Percentiles rank a stretch among this genome's conserved stretches.
Evolutionary conservation across 2,888 invertebrate genomes (phyloP).

Genomic region (Pelosia muscerda): DNA sequence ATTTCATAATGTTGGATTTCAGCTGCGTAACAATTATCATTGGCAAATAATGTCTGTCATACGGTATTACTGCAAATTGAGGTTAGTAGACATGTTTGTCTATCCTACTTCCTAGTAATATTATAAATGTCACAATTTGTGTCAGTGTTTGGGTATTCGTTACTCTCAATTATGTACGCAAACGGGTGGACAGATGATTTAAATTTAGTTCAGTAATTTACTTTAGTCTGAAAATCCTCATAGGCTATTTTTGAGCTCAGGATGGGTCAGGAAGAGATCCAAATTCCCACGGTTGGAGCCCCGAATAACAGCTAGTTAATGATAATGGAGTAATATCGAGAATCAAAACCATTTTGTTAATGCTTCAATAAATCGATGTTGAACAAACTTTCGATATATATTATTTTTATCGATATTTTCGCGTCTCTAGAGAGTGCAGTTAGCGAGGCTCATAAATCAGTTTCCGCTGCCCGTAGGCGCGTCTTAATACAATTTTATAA

Average conservation of each 20-base stretch:
- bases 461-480: conserved; percentile 70
- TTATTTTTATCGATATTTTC: conserved; percentile 20
- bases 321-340: neutral
- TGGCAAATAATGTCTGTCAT: conserved; percentile 51
- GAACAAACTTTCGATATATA: conserved; percentile 12
- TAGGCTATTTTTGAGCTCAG: too few relatives aligned
- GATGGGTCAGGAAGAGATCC: too few relatives aligned
- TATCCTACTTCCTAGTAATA: too few relatives aligned
- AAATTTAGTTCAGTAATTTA: too few relatives aligned
- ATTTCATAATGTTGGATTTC: conserved; percentile 42
- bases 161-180: too few relatives aligned
- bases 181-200: neutral
- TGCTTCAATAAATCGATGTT: neutral
- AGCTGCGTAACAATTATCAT: conserved; percentile 48
- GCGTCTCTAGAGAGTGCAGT: conserved; percentile 70
- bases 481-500: conserved; percentile 82
- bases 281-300: too few relatives aligned
- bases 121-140: too few relatives aligned
- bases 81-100: conserved; percentile 16
- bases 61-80: conserved; percentile 24
- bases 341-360: too few relatives aligned
- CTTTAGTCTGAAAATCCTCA: too few relatives aligned
- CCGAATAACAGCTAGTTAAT: too few relatives aligned
- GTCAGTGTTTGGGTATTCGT: too few relatives aligned
- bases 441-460: conserved; percentile 76